Base-by-base conservation (phyloP, 2,888 invertebrate species). In the Brassicogethes aeneus region DNA sequence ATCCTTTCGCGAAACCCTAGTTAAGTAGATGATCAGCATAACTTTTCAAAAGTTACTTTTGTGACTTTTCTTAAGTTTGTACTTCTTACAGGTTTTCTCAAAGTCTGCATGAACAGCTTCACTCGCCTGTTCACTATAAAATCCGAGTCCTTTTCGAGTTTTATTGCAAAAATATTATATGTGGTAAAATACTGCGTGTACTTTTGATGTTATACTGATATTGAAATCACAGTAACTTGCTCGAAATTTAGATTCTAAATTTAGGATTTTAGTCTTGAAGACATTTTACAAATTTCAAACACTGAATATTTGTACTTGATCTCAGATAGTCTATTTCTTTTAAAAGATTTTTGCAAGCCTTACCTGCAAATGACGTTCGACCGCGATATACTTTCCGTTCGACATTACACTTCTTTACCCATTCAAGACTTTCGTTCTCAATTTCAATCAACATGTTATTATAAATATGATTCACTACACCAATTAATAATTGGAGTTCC, bases 111-210 rank as follows among this genome's bases (percentile, higher is more conserved):
- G n/a, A n/a, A n/a, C n/a, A n/a, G n/a, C n/a, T n/a, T n/a, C n/a
- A n/a, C n/a, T n/a, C n/a, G n/a, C n/a, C n/a, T n/a, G n/a, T n/a
- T n/a, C n/a, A n/a, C n/a, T n/a, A n/a, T n/a, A n/a, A n/a, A n/a
- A n/a, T n/a, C n/a, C n/a, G n/a, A n/a, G n/a, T n/a, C n/a, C n/a
- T n/a, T n/a, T n/a, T n/a, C n/a, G n/a, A 14, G 8, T 10, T 2
- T 3, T 34, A 2, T 31, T 3, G 15, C 38, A 38, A 38, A 38
- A 38, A 5, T 38, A 12, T 2, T n/a, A 7, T 2, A 38, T 32
- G n/a, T 38, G 38, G n/a, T 2, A 38, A 38, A 38, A 38, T 3
- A 38, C 38, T 14, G 38, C 38, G 13, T 38, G 38, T 8, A 38
- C 15, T 32, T 38, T 31, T 2, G 38, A 32, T 8, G 38, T 38